These are phyloP conservation scores for Drosophila kikkawai DNA, from an alignment of 1,140 invertebrate genomes.

Conservation along the genomic window DNA sequence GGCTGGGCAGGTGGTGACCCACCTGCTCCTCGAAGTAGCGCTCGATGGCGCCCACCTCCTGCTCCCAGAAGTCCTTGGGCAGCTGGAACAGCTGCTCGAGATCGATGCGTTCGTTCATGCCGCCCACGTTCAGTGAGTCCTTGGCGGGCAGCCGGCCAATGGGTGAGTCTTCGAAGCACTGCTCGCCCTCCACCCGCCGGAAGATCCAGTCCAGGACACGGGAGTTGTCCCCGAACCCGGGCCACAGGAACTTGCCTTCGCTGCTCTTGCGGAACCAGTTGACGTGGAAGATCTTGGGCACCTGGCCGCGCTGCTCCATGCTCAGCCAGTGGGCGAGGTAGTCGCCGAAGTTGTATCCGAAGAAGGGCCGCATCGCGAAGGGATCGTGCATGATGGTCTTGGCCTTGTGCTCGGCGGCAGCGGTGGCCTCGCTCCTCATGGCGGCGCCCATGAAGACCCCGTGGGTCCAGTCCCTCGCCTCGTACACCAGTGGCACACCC, in stretches of 20 bases:
- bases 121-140: slow-evolving; percentile 89
- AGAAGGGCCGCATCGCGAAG: slow-evolving; percentile 98
- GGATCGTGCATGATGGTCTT: slow-evolving; percentile 97
- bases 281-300: slow-evolving; percentile 96
- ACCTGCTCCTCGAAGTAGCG: slow-evolving; percentile 97
- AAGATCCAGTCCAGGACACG: slow-evolving; percentile 96
- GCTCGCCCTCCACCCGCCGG: slow-evolving; percentile 90
- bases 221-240: slow-evolving; percentile 96
- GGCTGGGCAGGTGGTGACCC: slow-evolving; percentile 92
- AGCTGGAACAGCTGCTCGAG: slow-evolving; percentile 93
- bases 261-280: slow-evolving; percentile 95
- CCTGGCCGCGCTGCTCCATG: slow-evolving; percentile 87
- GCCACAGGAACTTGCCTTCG: slow-evolving; percentile 94
- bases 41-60: slow-evolving; percentile 93
- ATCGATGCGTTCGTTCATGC: slow-evolving; percentile 88
- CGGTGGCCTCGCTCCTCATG: slow-evolving; percentile 96
- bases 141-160: slow-evolving; percentile 91
- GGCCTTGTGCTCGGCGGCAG: slow-evolving; percentile 95
- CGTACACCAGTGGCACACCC: slow-evolving; percentile 95
- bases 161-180: slow-evolving; percentile 89
- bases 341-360: slow-evolving; percentile 97
- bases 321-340: slow-evolving; percentile 96
- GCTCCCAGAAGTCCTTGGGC: slow-evolving; percentile 95
- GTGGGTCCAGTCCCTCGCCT: slow-evolving; percentile 95
- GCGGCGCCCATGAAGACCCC: slow-evolving; percentile 96